A percentile compares a stretch with the other conserved stretches of the same genome.
These are phyloP conservation scores for Tragulus kanchil DNA, from an alignment of 2,113 vertebrate genomes.

Conservation along the genomic window DNA sequence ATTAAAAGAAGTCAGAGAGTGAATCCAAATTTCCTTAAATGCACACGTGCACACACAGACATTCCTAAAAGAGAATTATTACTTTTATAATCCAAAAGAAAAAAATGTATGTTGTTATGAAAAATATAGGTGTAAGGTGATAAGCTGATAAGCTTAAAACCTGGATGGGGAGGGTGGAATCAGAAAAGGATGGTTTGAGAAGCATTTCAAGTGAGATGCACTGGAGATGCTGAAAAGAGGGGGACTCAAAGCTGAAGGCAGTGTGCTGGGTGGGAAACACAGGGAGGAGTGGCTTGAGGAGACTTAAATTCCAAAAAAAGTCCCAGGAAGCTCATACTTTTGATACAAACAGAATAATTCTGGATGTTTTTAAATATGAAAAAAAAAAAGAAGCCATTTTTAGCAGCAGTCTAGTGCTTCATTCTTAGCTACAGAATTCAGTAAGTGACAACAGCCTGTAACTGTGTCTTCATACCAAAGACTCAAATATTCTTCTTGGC, in stretches of 20 bases:
- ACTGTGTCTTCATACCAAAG: not conserved
- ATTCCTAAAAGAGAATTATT: not conserved
- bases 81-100: not conserved
- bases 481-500: conserved; percentile 27
- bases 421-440: not conserved
- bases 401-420: not conserved
- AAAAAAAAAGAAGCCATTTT: conserved; percentile 7
- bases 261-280: not conserved
- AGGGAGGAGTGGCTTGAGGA: not conserved
- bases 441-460: not conserved
- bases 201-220: not conserved
- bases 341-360: conserved; percentile 15
- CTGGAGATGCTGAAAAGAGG: not conserved
- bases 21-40: not conserved
- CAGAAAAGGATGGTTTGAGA: not conserved
- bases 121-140: not conserved
- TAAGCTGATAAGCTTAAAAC: not conserved
- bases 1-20: not conserved
- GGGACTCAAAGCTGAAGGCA: not conserved
- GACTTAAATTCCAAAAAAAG: not conserved
- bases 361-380: not conserved
- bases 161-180: not conserved
- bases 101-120: not conserved
- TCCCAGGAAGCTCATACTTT: not conserved
- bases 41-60: not conserved